These are phyloP conservation scores for Amblyteles armatorius DNA, from an alignment of 2,888 invertebrate species.

Conservation along the genomic window DNA sequence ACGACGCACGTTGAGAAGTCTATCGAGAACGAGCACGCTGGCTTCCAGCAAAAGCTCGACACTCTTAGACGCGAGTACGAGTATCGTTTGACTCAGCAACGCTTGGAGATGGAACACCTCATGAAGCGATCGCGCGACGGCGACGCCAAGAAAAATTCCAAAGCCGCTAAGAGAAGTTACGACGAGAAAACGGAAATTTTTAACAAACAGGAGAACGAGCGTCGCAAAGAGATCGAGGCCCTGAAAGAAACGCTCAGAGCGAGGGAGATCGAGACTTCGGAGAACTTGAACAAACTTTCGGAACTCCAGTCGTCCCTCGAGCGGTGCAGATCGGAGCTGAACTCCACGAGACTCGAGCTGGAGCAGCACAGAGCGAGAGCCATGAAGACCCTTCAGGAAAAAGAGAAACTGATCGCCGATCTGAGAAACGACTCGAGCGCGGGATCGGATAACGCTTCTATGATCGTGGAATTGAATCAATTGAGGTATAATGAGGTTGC, in stretches of 20 bases:
- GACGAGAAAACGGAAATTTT: slow-evolving; percentile 83
- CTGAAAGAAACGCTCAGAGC: slow-evolving; percentile 85
- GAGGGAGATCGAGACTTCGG: slow-evolving; percentile 85
- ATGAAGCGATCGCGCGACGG: slow-evolving; percentile 64
- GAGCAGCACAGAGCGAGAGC: slow-evolving; percentile 93
- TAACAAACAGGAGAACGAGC: slow-evolving; percentile 83
- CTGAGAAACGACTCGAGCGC: slow-evolving; percentile 83
- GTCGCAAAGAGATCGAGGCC: slow-evolving; percentile 83
- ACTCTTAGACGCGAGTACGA: slow-evolving; percentile 68
- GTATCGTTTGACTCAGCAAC: slow-evolving; percentile 66
- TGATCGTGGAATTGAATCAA: slow-evolving; percentile 88
- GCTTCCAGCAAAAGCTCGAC: slow-evolving; percentile 63
- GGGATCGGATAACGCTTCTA: slow-evolving; percentile 79
- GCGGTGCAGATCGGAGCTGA: slow-evolving; percentile 78
- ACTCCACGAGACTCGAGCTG: slow-evolving; percentile 86
- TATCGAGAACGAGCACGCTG: slow-evolving; percentile 72
- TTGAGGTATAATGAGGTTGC: slow-evolving; percentile 83
- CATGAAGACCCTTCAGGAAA: slow-evolving; percentile 90
- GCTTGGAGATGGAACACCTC: slow-evolving; percentile 67
- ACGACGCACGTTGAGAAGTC: slow-evolving; percentile 84
- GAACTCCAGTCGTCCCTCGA: slow-evolving; percentile 82
- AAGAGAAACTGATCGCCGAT: slow-evolving; percentile 90
- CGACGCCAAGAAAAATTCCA: slow-evolving; percentile 71
- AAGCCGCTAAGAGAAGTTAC: slow-evolving; percentile 82
- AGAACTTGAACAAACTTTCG: slow-evolving; percentile 83